phyloP scores from a whole-genome alignment of 2,888 invertebrate genomes.

The Cinara cedri region DNA sequence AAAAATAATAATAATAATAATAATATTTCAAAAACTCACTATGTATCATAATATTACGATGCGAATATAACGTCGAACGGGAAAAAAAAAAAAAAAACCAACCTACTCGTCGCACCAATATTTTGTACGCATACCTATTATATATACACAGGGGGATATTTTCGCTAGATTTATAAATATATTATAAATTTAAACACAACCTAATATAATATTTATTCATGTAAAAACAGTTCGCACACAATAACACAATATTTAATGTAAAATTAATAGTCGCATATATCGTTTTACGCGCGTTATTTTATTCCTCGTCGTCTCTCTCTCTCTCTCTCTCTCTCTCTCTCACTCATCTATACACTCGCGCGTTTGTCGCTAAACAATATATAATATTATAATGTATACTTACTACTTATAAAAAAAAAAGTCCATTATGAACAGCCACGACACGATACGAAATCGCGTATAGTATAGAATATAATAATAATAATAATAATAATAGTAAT shows the following conservation, averaged over 20 bases:
- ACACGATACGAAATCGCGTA: background rate
- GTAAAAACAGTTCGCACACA: constrained; percentile 31
- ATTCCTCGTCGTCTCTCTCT: background rate
- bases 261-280: constrained; percentile 46
- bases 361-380: constrained; percentile 6
- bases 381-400: background rate
- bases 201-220: constrained; percentile 3
- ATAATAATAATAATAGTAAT: constrained; percentile 40
- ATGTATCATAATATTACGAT: background rate
- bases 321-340: no score
- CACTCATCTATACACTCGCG: no score
- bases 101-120: no score
- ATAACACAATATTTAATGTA: constrained; percentile 11
- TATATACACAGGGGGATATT: constrained; percentile 32
- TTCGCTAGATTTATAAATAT: constrained; percentile 19
- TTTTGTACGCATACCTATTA: no score
- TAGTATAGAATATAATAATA: constrained; percentile 34
- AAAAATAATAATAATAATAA: constrained; percentile 28
- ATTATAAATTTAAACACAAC: constrained; percentile 36
- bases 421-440: constrained; percentile 3
- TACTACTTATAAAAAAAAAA: background rate
- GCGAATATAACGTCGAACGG: no score
- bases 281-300: constrained; percentile 8
- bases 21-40: constrained; percentile 49
- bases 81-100: no score